Conservation (phyloP, 1,140 invertebrate genomes). For the Drosophila aff. region DNA sequence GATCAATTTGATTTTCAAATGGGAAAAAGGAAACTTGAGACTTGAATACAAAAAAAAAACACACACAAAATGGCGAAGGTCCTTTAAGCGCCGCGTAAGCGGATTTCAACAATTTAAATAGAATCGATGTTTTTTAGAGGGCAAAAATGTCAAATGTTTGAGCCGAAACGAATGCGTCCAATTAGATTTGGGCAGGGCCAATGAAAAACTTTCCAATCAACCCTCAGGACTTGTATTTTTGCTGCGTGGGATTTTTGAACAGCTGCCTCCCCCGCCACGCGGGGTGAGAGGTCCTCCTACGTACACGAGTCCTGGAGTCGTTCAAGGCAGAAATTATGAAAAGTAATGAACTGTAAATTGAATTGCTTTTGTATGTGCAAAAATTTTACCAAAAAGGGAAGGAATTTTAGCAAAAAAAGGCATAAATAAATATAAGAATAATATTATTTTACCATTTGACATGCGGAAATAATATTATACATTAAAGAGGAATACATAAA, state of each 20-base stretch:
- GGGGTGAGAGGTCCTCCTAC: neutral
- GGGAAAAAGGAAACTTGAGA: slow-evolving; percentile 26
- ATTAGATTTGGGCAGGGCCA: slow-evolving; percentile 61
- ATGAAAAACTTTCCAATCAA: slow-evolving; percentile 41
- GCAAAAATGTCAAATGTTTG: slow-evolving; percentile 71
- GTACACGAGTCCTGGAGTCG: slow-evolving; percentile 8
- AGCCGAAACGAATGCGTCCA: slow-evolving; percentile 60
- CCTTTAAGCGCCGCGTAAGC: slow-evolving; percentile 52
- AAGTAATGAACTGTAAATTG: slow-evolving; percentile 74
- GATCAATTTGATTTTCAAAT: slow-evolving; percentile 70
- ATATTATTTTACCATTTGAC: neutral
- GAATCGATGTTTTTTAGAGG: slow-evolving; percentile 58
- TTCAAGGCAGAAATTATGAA: slow-evolving; percentile 64
- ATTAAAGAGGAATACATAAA: neutral
- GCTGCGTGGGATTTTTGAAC: slow-evolving; percentile 73
- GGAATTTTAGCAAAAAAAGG: neutral
- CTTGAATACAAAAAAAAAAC: slow-evolving; percentile 17
- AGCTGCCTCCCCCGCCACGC: slow-evolving; percentile 44
- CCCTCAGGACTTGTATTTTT: slow-evolving; percentile 20
- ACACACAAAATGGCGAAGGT: slow-evolving; percentile 44
- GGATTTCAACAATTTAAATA: slow-evolving; percentile 80
- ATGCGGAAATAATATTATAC: neutral
- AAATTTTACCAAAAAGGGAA: neutral
- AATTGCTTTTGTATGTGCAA: slow-evolving; percentile 41
- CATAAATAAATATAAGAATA: slow-evolving; percentile 11